phyloP scores from a whole-genome alignment of 2,888 invertebrate genomes.

The Sipunculus nudus region DNA sequence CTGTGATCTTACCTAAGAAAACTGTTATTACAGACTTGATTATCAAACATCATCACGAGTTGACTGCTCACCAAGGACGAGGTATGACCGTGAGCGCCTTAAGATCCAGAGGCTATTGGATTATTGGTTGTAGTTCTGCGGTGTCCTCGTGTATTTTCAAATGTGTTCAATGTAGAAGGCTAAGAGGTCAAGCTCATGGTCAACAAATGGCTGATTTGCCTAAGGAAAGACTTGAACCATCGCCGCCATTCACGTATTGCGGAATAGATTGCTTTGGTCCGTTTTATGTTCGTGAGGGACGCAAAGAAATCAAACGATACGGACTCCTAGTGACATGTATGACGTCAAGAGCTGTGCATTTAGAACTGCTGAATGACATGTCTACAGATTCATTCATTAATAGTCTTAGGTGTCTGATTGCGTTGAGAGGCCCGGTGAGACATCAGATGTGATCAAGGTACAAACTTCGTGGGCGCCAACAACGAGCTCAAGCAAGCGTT shows the following conservation, averaged over 20 bases:
- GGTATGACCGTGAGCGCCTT: no score
- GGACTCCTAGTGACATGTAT: slow-evolving; percentile 45
- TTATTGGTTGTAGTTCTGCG: slow-evolving; percentile 1
- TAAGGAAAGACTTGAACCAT: slow-evolving; percentile 32
- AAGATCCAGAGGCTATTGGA: no score
- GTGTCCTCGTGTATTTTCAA: slow-evolving; percentile 5
- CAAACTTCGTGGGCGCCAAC: slow-evolving; percentile 45
- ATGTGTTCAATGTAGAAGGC: slow-evolving; percentile 23
- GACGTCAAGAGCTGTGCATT: slow-evolving; percentile 41
- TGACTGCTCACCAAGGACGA: no score
- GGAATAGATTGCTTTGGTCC: slow-evolving; percentile 48
- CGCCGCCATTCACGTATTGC: slow-evolving; percentile 41
- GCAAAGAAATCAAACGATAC: slow-evolving; percentile 43
- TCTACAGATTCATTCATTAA: slow-evolving; percentile 45
- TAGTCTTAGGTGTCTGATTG: slow-evolving; percentile 38
- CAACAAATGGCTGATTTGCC: slow-evolving; percentile 40
- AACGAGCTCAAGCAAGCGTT: slow-evolving; percentile 32
- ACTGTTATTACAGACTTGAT: slow-evolving; percentile 58
- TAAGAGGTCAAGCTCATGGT: not conserved
- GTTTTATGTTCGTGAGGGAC: slow-evolving; percentile 41
- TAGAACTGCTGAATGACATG: slow-evolving; percentile 43
- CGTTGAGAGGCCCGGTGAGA: slow-evolving; percentile 35
- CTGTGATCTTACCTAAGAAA: no score
- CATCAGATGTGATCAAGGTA: slow-evolving; percentile 41
- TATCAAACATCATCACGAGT: no score